Evolutionary conservation across 2,888 invertebrate genomes (phyloP).

Genomic region (Nemoura dubitans): DNA sequence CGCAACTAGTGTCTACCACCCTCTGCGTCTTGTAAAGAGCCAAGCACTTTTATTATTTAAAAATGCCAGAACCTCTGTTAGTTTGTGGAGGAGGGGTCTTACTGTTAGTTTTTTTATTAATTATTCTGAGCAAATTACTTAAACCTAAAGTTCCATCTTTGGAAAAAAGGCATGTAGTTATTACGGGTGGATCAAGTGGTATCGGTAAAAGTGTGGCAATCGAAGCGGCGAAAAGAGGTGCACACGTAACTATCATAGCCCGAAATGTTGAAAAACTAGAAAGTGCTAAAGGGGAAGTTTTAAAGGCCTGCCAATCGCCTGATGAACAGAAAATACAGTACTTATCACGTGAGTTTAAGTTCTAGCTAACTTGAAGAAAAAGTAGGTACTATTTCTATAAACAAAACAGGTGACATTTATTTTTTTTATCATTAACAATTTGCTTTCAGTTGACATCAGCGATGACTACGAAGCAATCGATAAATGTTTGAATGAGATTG

Average conservation of each 20-base stretch:
- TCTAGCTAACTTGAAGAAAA: too few relatives aligned
- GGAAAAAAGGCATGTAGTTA: conserved; percentile 35
- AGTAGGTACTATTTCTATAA: not conserved
- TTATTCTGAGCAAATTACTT: not conserved
- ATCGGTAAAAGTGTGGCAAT: conserved; percentile 89
- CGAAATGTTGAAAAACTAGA: conserved; percentile 77
- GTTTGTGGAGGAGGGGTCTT: not conserved
- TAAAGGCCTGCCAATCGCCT: conserved; percentile 60
- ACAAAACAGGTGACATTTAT: not conserved
- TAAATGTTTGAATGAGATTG: conserved; percentile 67
- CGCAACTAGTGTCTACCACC: not conserved
- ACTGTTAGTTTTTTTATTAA: not conserved
- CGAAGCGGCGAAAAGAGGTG: conserved; percentile 80
- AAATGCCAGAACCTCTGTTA: not conserved
- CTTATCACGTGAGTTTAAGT: conserved; percentile 59
- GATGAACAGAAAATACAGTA: conserved; percentile 70
- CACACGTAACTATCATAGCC: conserved; percentile 90
- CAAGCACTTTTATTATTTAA: not conserved
- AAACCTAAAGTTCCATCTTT: conserved; percentile 22
- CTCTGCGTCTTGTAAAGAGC: not conserved
- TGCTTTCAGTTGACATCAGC: conserved; percentile 70
- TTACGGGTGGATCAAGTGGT: conserved; percentile 96
- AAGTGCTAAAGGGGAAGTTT: conserved; percentile 69
- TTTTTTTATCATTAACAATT: not conserved
- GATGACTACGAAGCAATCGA: conserved; percentile 69